Evolutionary conservation across 2,888 invertebrate species (phyloP).

Genomic region (Diaprepes abbreviatus): DNA sequence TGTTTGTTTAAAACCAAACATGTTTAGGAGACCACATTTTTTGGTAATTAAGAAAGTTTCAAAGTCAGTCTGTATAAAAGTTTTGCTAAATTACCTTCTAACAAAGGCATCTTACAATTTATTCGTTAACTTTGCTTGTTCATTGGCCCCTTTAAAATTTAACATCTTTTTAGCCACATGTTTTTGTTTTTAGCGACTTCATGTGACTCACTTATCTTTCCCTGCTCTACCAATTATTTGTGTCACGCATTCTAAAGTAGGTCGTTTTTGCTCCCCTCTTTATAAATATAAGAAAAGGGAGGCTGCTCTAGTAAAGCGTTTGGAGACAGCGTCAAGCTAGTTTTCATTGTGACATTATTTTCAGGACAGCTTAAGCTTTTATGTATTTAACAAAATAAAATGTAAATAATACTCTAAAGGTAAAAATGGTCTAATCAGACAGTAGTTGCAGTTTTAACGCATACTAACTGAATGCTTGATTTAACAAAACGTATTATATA

Average conservation of each 20-base stretch:
- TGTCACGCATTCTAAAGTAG: constrained; percentile 6
- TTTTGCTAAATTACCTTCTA: too few species aligned
- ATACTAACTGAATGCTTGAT: too few species aligned
- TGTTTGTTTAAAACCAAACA: too few species aligned
- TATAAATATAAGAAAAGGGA: background rate
- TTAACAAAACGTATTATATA: too few species aligned
- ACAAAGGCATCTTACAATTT: too few species aligned
- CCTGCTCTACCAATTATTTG: background rate
- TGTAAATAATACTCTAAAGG: too few species aligned
- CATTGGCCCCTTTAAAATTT: background rate
- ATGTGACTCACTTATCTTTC: constrained; percentile 1
- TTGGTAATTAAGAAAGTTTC: too few species aligned
- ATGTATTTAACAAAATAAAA: background rate
- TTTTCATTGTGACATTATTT: background rate
- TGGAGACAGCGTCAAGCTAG: background rate
- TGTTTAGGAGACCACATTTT: too few species aligned
- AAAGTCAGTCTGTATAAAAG: too few species aligned
- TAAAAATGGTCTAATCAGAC: too few species aligned
- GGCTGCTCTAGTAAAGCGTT: background rate
- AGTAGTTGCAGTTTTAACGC: too few species aligned
- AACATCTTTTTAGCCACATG: background rate
- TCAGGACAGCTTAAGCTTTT: background rate
- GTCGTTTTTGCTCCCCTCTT: background rate
- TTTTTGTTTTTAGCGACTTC: background rate
- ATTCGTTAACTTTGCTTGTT: background rate